Percentiles rank a stretch among this genome's conserved stretches.
These are phyloP conservation scores for Drosophila athabasca DNA, from an alignment of 1,140 invertebrate genomes.

Conservation along the genomic window DNA sequence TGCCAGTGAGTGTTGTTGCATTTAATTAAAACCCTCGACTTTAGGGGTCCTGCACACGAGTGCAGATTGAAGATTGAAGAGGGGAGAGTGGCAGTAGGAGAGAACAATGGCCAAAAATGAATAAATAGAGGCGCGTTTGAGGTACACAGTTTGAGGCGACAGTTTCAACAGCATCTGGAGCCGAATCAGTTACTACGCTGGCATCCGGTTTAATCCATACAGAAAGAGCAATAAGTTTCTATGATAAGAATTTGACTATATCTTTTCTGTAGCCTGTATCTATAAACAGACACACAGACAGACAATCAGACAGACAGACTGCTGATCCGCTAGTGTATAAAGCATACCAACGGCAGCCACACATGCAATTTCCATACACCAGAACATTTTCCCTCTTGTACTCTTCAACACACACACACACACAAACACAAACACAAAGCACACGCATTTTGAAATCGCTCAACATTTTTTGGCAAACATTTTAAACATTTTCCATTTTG, in stretches of 20 bases:
- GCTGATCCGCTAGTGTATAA: no score
- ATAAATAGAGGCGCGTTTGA: slow-evolving; percentile 61
- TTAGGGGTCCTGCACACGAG: slow-evolving; percentile 48
- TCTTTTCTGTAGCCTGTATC: no score
- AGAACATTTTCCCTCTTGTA: background rate
- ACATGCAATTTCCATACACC: slow-evolving; percentile 8
- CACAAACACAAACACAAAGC: background rate
- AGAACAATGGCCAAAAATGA: slow-evolving; percentile 55
- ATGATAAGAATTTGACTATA: no score
- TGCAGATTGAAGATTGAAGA: slow-evolving; percentile 13
- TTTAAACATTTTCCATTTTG: slow-evolving; percentile 33
- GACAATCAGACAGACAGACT: no score
- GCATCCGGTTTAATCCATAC: no score
- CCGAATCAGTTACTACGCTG: no score
- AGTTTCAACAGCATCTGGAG: background rate
- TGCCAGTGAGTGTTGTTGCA: slow-evolving; percentile 70
- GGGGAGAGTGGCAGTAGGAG: background rate
- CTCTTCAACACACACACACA: slow-evolving; percentile 8
- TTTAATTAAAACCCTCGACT: slow-evolving; percentile 75
- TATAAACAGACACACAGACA: no score
- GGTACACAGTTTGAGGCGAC: no score
- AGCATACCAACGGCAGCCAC: no score
- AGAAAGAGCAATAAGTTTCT: no score
- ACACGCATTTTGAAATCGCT: slow-evolving; percentile 55
- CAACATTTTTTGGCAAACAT: slow-evolving; percentile 68